Evolutionary conservation across 2,113 vertebrate genomes (phyloP), one percentile per base, ranked within the genome.

Genomic region (Panthera uncia): DNA sequence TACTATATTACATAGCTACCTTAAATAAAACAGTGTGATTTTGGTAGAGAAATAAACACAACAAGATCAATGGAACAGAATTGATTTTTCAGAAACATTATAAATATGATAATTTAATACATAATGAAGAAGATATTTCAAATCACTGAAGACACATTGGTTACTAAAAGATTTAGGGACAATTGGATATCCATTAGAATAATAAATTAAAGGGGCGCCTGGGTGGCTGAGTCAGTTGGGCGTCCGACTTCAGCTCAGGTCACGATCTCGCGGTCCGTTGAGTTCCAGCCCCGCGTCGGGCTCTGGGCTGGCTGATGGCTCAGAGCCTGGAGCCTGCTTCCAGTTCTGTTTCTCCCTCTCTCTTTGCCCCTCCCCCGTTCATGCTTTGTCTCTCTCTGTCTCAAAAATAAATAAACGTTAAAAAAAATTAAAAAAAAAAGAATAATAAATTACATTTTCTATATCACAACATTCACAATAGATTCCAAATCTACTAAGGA

Each of bases 61-160:
- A 36, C 11, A 65, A 36, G 21, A 89, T 94, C 69, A 85, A 83
- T 88, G 50, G 33, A 74, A 63, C 5, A 63, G n/a, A 94, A 80
- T 33, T 84, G 76, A 88, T 73, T 92, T 94, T 89, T 79, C 31
- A 91, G 41, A 91, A 88, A 71, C 36, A 55, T 21, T 94, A 91
- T 63, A 94, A 91, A 71, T 82, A 91, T 71, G 19, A 48, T 93
- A 91, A 80, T 55, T 65, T 69, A 13, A 55, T 57, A 57, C 65
- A 79, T 48, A 5, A 91, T 88, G 83, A 88, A 88, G 36, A 19
- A 69, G 41, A 83, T 50, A 74, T 78, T 88, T 88, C 63, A 89
- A 57, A 79, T 92, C 36, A 71, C 21, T 71, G 78, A 41, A 85
- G 27, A 73, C 31, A 90, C 14, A 83, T 71, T 31, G 63, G 71